These are phyloP conservation scores for Callocephalon fimbriatum DNA, from an alignment of 2,113 vertebrate species.

Conservation along the genomic window DNA sequence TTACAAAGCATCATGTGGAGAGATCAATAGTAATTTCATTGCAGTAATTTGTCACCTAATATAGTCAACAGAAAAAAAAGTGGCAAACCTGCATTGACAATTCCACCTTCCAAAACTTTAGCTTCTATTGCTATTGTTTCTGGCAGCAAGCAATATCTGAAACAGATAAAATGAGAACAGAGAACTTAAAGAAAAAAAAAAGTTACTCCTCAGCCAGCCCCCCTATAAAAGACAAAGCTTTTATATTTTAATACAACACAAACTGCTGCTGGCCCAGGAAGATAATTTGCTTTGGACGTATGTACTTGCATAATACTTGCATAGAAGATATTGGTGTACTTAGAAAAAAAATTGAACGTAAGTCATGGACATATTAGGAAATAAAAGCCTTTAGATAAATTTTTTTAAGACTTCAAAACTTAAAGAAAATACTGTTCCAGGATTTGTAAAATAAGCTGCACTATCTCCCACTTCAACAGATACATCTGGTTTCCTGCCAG, in stretches of 20 bases:
- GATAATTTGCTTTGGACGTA: not conserved
- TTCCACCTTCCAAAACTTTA: not conserved
- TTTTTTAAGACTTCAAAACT: not conserved
- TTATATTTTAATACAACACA: not conserved
- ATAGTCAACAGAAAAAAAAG: not conserved
- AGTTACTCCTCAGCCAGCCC: not conserved
- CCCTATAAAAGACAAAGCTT: not conserved
- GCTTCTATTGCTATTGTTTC: not conserved
- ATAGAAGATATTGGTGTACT: not conserved
- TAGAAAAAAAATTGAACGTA: not conserved
- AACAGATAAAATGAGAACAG: not conserved
- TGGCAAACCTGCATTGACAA: fast-evolving
- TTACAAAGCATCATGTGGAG: not conserved
- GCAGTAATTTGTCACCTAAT: not conserved
- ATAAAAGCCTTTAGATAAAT: not conserved
- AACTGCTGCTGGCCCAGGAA: not conserved
- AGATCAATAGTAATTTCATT: not conserved
- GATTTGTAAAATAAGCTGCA: not conserved
- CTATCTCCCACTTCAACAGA: not conserved
- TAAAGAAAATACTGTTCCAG: not conserved
- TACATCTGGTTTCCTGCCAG: not conserved
- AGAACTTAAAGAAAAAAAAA: not conserved
- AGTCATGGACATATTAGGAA: not conserved
- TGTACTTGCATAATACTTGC: not conserved
- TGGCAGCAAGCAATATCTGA: not conserved